Evolutionary conservation across 2,888 invertebrate genomes (phyloP), one percentile per base, ranked within the genome.

Genomic region (Drosophila hamatofila): DNA sequence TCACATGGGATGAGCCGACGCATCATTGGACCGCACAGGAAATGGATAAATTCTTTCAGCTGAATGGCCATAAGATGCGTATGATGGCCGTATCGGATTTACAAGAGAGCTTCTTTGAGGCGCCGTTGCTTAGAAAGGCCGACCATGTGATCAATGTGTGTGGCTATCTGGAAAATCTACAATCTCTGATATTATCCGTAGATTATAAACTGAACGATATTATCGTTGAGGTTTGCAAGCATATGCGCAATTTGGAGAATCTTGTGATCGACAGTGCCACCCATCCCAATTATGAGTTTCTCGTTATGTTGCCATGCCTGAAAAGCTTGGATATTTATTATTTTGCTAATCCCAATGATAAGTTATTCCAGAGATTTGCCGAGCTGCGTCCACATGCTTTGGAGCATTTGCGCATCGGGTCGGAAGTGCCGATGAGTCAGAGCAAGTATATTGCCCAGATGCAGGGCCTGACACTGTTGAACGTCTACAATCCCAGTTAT

Each of bases 1-100:
- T 60, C 14, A 16, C 18, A 1, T 75, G 66, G 72, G 12, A 27
- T n/a, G 37, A 55, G 4, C 35, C 21, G 1, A 35, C 27, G 8
- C 25, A 27, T 7, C 8, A 8, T 5, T 77, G 77, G 75, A 62
- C 56, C 11, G 3, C 37, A 0, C 9, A 48, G 18, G 49, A 75
- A 5, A 18, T 72, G 2, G 39, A 57, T 7, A 16, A 49, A 9
- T 72, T 77, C 30, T 75, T 75, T 21, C 49, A 51, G 30, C 37
- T 75, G 3, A 77, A 72, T 51, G 75, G 75, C 1, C 18, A 49
- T 35, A 72, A 57, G 41, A 66, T 75, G 30, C 35, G 33, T 21
- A 49, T 39, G 44, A 16, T 75, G 18, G 21, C 59, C 0, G 25
- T 60, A 9, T 48, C 23, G 4, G 56, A 48, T 8, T 3, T 25